Base-by-base conservation (phyloP, 2,113 vertebrate species). In the Leptobrachium leishanense region DNA sequence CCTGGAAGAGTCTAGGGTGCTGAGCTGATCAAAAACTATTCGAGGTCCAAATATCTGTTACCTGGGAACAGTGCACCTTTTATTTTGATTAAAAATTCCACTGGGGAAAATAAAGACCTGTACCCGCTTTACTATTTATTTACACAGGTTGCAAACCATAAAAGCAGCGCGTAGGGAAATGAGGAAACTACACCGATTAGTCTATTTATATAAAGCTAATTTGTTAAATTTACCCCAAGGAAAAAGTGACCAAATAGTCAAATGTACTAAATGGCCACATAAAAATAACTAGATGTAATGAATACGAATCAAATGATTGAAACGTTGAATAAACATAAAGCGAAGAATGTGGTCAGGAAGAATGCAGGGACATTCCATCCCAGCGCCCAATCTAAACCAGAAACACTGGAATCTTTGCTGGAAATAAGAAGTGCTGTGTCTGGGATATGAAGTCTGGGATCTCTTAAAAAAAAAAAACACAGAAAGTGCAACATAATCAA, bases 281-380 rank as follows among this genome's bases (percentile, higher is more conserved):
- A 72, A 64, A 79, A 72, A 72, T 5, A 65, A 15, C 39, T 31
- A 54, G 62, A 55, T 12, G 40, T 43, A 78, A 50, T 41, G 68
- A 72, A 9, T 50, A 72, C 0, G 40, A 71, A 76, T 63, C 20
- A 65, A 70, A 68, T 20, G 3, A 41, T 50, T 8, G 71, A 39
- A 72, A 40, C 20, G 59, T 40, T 65, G 55, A 64, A 44, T 41
- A 63, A 78, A 78, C 10, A 53, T 65, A 43, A 68, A 46, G 65
- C 42, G 5, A 11, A 80, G 65, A 73, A 69, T 70, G 65, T 75
- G 65, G 72, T 73, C 43, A 53, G 62, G 57, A 68, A 53, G 65
- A 54, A 73, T 79, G 81, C 59, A 68, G n/a, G 62, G 76, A 67
- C 53, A 76, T 81, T 75, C 70, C 75, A 65, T 75, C 50, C 42